Evolutionary conservation across 2,888 invertebrate genomes (phyloP), one percentile per base, ranked within the genome.

Genomic region (Helobdella robusta): DNA sequence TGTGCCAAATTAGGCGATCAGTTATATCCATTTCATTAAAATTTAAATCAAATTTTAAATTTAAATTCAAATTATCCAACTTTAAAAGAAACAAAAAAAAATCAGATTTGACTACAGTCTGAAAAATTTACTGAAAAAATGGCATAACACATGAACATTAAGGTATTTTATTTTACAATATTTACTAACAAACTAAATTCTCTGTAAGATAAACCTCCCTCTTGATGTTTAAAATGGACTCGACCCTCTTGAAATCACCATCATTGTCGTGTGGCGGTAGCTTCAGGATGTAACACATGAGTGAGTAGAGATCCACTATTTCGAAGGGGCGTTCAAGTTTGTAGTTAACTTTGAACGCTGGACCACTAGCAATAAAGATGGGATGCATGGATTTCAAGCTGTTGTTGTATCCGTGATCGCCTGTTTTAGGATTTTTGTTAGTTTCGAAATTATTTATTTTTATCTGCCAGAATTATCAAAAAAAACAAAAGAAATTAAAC

Each of bases 361-460:
- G 78, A 2, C 88, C 87, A 69, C 83, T 80, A 0, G 86, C 87
- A 73, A 87, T 83, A 75, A 88, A 87, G 72, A 86, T 84, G 4
- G 87, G 85, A 71, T 83, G 84, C 87, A 88, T 87, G 59, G 80
- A 78, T 52, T 74, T 68, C 1, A 82, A 76, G 56, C 76, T 78
- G 73, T 86, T 78, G 72, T 77, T 74, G 70, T 76, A 80, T 6
- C 80, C 80, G 74, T 80, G 80, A 54, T 75, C 70, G 40, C 80
- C 80, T 32, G n/a, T 8, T 6, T 8, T 15, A 40, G n/a, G n/a
- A 40, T 40, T 40, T 40, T 40, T 15, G 11, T 40, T n/a, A 40
- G 44, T n/a, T n/a, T n/a, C n/a, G n/a, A n/a, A n/a, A n/a, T n/a
- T n/a, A n/a, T n/a, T n/a, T n/a, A n/a, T n/a, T n/a, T n/a, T n/a